These are phyloP conservation scores for Drosophila lutescens DNA, from an alignment of 2,888 invertebrate species.

Conservation along the genomic window DNA sequence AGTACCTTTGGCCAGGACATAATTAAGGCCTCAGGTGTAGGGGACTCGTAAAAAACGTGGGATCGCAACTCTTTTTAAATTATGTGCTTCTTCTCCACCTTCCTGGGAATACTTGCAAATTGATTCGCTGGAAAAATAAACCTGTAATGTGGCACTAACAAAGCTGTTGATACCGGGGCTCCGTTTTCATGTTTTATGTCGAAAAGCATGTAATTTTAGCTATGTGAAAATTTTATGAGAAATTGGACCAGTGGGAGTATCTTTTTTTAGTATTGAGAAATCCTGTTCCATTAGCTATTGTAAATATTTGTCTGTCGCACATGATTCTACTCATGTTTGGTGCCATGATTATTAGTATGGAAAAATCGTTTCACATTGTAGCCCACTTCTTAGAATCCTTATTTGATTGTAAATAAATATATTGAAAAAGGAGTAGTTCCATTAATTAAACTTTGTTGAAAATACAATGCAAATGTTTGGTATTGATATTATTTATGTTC, in stretches of 20 bases:
- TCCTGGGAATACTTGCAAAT: slow-evolving; percentile 47
- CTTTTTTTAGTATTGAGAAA: background rate
- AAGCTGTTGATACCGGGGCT: slow-evolving; percentile 16
- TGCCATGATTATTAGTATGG: background rate
- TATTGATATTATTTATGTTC: too few species aligned
- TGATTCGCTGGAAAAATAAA: slow-evolving; percentile 68
- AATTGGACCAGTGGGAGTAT: background rate
- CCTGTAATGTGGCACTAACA: slow-evolving; percentile 48
- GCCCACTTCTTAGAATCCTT: too few species aligned
- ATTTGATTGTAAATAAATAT: background rate
- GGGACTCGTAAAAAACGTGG: slow-evolving; percentile 66
- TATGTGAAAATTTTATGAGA: slow-evolving; percentile 3
- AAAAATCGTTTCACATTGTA: background rate
- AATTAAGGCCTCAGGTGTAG: slow-evolving; percentile 78
- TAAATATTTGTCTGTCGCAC: background rate
- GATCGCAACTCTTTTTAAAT: slow-evolving; percentile 20
- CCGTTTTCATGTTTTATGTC: slow-evolving; percentile 17
- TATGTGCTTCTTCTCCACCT: slow-evolving; percentile 1
- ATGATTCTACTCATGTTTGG: background rate
- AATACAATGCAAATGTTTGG: background rate
- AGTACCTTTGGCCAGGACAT: slow-evolving; percentile 56
- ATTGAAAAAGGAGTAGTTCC: background rate
- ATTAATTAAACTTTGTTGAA: background rate
- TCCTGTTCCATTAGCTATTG: background rate
- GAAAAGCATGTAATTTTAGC: slow-evolving; percentile 18